Percentiles rank a stretch among this genome's conserved stretches.
These are phyloP conservation scores for Agriopis leucophaearia DNA, from an alignment of 2,888 invertebrate genomes.

Conservation along the genomic window DNA sequence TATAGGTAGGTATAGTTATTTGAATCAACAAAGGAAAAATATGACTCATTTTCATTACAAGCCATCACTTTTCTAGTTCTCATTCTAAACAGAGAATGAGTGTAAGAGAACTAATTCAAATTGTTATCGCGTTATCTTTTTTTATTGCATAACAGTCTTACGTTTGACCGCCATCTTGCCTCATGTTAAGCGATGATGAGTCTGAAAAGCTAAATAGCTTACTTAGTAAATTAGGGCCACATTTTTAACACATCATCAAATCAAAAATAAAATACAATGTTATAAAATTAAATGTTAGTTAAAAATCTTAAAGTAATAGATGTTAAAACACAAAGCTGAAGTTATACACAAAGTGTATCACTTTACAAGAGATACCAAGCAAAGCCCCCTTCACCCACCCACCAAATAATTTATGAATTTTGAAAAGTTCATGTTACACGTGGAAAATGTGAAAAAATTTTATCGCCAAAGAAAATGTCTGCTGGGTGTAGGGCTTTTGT, in stretches of 20 bases:
- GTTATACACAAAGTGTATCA: slow-evolving; percentile 37
- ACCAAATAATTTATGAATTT: slow-evolving; percentile 81
- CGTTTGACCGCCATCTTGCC: no score
- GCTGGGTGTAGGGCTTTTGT: slow-evolving; percentile 86
- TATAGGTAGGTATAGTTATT: no score
- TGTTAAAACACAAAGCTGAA: slow-evolving; percentile 44
- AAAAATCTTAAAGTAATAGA: slow-evolving; percentile 21
- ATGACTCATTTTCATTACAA: no score
- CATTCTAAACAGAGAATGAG: no score
- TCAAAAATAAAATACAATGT: slow-evolving; percentile 8
- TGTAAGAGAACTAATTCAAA: no score
- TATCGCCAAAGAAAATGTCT: slow-evolving; percentile 64
- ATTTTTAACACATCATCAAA: neutral
- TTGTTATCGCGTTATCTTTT: no score
- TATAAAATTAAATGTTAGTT: slow-evolving; percentile 20
- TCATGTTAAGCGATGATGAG: neutral
- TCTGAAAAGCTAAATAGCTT: neutral
- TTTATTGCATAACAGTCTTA: no score
- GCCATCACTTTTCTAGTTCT: no score
- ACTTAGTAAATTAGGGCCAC: neutral
- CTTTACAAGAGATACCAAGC: slow-evolving; percentile 83
- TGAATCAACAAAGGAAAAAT: no score
- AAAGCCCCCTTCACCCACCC: slow-evolving; percentile 87
- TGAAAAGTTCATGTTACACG: slow-evolving; percentile 49
- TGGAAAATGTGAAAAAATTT: slow-evolving; percentile 40